Base-by-base conservation (phyloP, 2,113 vertebrate species). In the Entelurus aequoreus region DNA sequence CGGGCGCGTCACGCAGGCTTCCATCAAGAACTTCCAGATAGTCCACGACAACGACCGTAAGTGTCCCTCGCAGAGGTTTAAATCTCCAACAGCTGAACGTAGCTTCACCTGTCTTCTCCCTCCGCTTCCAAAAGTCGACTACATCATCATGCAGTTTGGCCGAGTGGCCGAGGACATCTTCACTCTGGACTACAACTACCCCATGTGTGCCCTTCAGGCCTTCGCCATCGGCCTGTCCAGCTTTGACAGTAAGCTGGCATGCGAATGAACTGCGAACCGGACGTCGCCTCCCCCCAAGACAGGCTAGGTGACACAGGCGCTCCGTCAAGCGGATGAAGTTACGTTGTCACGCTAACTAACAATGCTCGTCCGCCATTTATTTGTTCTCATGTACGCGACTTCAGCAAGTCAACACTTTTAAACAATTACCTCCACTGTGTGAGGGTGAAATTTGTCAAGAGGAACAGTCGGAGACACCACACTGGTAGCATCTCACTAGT, bases 61-160 rank as follows among this genome's bases (percentile, higher is more conserved):
- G 95, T 86, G 16, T 40, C 38, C 37, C 40, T 36, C 54, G 19
- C 35, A n/a, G 42, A 47, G 4, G 1, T 35, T n/a, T 6, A 12
- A 21, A 37, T 14, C 10, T 55, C 42, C 21, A 19, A 44, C 8
- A n/a, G 10, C 54, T 9, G 10, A 2, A 42, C 8, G 15, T 3
- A 0, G 6, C 9, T 13, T 35, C 12, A 47, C 47, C 5, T 9
- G 13, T 37, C 8, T n/a, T 44, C 16, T 10, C 58, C 5, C 21
- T 15, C 52, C 7, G 4, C 1, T 6, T 0, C 0, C 60, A 51
- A 11, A 69, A 99, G 97, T 92, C 4, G 94, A 98, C 75, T 97
- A 99, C 86, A 98, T 98, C 0, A 94, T 99, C 67, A 99, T 99
- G 97, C 95, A 99, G 89, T 99, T 98, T 42, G 97, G 97, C 14